A percentile compares a stretch with the other conserved stretches of the same genome.
Evolutionary conservation across 30 jellyfish, hydroid and myxozoan species (phyloP).

Genomic region (Aurelia aurita complex sp. Pacific): DNA sequence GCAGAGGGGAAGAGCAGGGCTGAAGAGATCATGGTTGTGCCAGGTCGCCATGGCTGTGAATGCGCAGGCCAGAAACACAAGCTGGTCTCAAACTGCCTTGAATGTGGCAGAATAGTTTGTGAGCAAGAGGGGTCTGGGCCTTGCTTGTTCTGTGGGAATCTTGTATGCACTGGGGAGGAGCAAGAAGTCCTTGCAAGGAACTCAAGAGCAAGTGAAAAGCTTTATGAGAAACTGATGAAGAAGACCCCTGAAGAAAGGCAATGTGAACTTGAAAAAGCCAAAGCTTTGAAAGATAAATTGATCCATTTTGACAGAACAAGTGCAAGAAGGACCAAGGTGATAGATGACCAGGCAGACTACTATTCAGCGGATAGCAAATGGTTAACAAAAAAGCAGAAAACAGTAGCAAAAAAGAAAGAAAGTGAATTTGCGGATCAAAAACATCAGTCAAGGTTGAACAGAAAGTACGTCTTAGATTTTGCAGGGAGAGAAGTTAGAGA

Average conservation of each 20-base stretch:
- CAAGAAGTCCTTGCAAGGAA: constrained; percentile 83
- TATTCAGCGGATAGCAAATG: constrained; percentile 91
- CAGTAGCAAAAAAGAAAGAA: constrained; percentile 71
- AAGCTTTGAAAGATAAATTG: constrained; percentile 78
- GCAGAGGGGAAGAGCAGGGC: constrained; percentile 86
- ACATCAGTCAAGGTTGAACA: constrained; percentile 69
- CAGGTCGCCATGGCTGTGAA: constrained; percentile 94
- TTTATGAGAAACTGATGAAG: constrained; percentile 70
- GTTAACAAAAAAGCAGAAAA: constrained; percentile 81
- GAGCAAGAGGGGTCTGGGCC: constrained; percentile 99
- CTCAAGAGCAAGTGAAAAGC: constrained; percentile 85
- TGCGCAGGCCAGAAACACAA: constrained; percentile 95
- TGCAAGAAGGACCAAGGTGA: constrained; percentile 96
- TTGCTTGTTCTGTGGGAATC: constrained; percentile 94
- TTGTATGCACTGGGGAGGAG: constrained; percentile 94
- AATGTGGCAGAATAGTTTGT: constrained; percentile 98
- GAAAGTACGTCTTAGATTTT: constrained; percentile 83
- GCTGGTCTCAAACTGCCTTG: constrained; percentile 87
- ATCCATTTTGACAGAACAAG: constrained; percentile 89
- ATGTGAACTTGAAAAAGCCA: constrained; percentile 68
- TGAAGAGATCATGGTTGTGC: constrained; percentile 76
- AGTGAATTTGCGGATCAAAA: constrained; percentile 66
- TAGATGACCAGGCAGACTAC: constrained; percentile 98
- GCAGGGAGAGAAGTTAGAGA: constrained; percentile 91
- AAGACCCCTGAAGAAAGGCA: constrained; percentile 55